Evolutionary conservation across 1,140 invertebrate species (phyloP).

Genomic region (Drosophila lowei): DNA sequence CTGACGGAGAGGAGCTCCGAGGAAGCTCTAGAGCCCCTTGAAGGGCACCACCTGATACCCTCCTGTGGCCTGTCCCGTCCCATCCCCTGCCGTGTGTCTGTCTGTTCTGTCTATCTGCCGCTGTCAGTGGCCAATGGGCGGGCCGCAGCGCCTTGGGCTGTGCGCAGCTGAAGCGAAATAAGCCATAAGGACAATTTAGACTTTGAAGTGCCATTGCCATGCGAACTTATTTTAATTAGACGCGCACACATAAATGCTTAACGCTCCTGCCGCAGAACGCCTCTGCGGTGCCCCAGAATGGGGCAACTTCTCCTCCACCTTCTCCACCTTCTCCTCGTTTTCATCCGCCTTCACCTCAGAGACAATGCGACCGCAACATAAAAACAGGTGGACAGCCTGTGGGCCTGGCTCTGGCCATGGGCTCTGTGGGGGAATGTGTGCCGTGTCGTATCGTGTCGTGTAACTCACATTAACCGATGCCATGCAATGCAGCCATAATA

Average conservation of each 20-base stretch:
- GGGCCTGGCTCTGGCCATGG: constrained; percentile 3
- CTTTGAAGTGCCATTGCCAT: constrained; percentile 80
- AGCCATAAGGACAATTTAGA: constrained; percentile 80
- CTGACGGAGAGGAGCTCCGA: constrained; percentile 9
- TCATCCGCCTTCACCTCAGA: constrained; percentile 17
- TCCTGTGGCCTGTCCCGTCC: constrained; percentile 17
- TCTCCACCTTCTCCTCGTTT: constrained; percentile 7
- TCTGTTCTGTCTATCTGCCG: not conserved
- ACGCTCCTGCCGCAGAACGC: constrained; percentile 58
- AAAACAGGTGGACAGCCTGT: constrained; percentile 58
- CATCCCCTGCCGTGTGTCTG: not conserved
- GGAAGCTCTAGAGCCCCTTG: not conserved
- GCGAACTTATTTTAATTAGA: constrained; percentile 82
- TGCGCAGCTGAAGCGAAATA: constrained; percentile 61
- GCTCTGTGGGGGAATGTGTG: not conserved
- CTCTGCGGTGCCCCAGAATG: constrained; percentile 27
- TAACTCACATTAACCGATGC: constrained; percentile 79
- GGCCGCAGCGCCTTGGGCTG: constrained; percentile 49
- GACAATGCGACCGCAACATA: constrained; percentile 68
- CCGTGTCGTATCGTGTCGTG: constrained; percentile 46
- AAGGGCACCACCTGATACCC: no score
- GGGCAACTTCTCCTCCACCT: constrained; percentile 13
- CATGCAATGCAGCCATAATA: constrained; percentile 81
- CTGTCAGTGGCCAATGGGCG: constrained; percentile 14
- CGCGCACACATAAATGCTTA: constrained; percentile 77